phyloP scores from a whole-genome alignment of 2,888 invertebrate genomes.

The Apocheima hispidaria region DNA sequence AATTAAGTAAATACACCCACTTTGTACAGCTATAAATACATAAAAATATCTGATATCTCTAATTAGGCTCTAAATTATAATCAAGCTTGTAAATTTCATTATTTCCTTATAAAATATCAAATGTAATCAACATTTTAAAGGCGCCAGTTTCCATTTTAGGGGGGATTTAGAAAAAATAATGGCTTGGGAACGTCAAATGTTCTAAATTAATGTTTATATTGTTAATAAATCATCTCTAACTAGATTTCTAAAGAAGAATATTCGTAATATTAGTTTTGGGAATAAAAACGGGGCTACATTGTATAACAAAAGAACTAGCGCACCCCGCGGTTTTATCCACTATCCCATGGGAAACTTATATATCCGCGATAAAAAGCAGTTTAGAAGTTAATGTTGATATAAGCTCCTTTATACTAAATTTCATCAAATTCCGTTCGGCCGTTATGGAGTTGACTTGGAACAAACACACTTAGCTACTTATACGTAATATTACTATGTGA shows the following conservation, averaged over 20 bases:
- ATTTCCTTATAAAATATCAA: slow-evolving; percentile 14
- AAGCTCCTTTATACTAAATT: too few relatives aligned
- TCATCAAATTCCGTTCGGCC: too few relatives aligned
- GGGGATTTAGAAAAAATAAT: slow-evolving; percentile 18
- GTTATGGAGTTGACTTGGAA: too few relatives aligned
- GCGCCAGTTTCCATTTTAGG: slow-evolving; percentile 7
- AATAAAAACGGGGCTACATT: not conserved
- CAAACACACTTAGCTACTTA: too few relatives aligned
- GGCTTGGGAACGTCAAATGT: not conserved
- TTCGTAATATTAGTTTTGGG: slow-evolving; percentile 21
- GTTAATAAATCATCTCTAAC: slow-evolving; percentile 54
- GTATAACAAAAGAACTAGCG: too few relatives aligned
- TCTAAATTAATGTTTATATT: slow-evolving; percentile 5
- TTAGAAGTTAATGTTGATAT: too few relatives aligned
- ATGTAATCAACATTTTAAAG: slow-evolving; percentile 20
- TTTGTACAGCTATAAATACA: slow-evolving; percentile 3
- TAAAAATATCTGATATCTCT: slow-evolving; percentile 16
- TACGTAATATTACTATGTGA: too few relatives aligned
- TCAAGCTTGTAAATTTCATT: slow-evolving; percentile 17
- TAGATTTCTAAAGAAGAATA: slow-evolving; percentile 53
- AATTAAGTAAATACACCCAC: slow-evolving; percentile 7
- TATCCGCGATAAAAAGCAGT: too few relatives aligned
- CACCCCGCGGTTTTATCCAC: too few relatives aligned
- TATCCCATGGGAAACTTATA: too few relatives aligned
- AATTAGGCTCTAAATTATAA: slow-evolving; percentile 26